A percentile compares a stretch with the other conserved stretches of the same genome.
phyloP scores from a whole-genome alignment of 2,888 invertebrate genomes.

The Digitonthophagus gazella region DNA sequence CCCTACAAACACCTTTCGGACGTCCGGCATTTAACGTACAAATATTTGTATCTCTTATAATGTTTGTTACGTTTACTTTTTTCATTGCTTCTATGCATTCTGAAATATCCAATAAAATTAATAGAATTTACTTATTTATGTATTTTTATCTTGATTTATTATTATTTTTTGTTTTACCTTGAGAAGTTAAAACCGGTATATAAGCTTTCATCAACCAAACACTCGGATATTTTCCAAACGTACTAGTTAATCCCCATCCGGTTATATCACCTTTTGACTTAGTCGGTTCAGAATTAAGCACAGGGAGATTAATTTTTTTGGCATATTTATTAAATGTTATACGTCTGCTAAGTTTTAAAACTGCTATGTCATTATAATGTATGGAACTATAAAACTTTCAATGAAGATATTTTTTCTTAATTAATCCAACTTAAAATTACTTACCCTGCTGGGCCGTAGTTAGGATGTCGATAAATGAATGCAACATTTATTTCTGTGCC shows the following conservation, averaged over 20 bases:
- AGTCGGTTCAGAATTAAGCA: not conserved
- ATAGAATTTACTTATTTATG: too few relatives aligned
- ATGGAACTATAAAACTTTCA: too few relatives aligned
- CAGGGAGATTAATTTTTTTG: not conserved
- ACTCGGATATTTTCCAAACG: not conserved
- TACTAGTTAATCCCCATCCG: not conserved
- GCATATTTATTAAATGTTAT: not conserved
- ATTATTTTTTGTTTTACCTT: not conserved
- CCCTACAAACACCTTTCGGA: conserved; percentile 51
- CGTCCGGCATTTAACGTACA: conserved; percentile 47
- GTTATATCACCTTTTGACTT: not conserved
- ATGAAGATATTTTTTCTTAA: too few relatives aligned
- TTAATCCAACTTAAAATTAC: too few relatives aligned
- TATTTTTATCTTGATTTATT: too few relatives aligned
- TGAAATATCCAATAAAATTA: conserved; percentile 34
- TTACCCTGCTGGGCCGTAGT: too few relatives aligned
- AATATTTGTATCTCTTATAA: conserved; percentile 50
- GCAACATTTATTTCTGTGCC: too few relatives aligned
- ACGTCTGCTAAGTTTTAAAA: too few relatives aligned
- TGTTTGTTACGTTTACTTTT: conserved; percentile 34
- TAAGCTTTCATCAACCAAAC: not conserved
- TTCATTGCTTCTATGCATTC: conserved; percentile 38
- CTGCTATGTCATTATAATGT: too few relatives aligned
- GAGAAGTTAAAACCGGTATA: not conserved
- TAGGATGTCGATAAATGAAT: too few relatives aligned